Evolutionary conservation across 2,797 vertebrate species (phyloP), one percentile per base, ranked within the genome.

Genomic region (Crocidura indochinensis): DNA sequence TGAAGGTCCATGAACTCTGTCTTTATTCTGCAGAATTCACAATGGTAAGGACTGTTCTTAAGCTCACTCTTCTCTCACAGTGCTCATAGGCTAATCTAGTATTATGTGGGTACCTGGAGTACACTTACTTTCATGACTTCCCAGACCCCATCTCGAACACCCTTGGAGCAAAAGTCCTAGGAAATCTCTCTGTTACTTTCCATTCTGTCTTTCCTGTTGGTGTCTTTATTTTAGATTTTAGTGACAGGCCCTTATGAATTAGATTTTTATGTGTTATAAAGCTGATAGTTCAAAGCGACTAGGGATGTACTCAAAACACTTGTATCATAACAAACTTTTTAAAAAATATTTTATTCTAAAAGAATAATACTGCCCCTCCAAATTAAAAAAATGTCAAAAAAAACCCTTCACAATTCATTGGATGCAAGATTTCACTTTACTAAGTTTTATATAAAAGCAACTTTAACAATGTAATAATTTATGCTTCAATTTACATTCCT

Each of bases 391-490:
- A 47, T 68, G 3, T 15, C 8, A 75, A 56, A 46, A n/a, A 68
- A 91, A 68, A 29, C 4, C 31, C 27, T 71, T 44, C 10, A 53
- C 67, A 87, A 69, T 83, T 74, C 62, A 7, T 15, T 79, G 6
- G 0, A 27, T 51, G 11, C 4, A 73, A 65, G 87, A 82, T 84
- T 94, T 83, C 8, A 87, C 10, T 4, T 64, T 92, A 29, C n/a
- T 74, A 79, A 85, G 24, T 60, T 87, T 91, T 90, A 67, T 67
- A n/a, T 46, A 49, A 53, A 53, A 4, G 15, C 24, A 31, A 84
- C 26, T 89, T 89, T 2, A 44, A 51, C 4, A 53, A 49, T 47
- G 6, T 51, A 81, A 71, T 85, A 49, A 77, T 8, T 64, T 69
- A 75, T 26, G 62, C 2, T 24, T 80, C 53, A 64, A 62, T 67